These are phyloP conservation scores for Crematogaster levior DNA, from an alignment of 2,888 invertebrate species.

Conservation along the genomic window DNA sequence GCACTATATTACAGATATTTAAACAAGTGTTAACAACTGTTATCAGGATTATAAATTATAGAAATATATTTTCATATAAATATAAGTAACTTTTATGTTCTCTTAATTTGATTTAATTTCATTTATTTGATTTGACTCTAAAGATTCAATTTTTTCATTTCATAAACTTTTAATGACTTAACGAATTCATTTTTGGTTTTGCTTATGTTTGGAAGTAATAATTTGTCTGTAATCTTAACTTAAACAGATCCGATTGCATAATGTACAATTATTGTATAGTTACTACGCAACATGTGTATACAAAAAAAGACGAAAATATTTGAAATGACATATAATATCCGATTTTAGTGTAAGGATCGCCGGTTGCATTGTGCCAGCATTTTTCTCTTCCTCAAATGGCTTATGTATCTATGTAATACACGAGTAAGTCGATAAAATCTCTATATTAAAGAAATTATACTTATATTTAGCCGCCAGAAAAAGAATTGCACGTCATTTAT, in stretches of 20 bases:
- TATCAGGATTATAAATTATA: background rate
- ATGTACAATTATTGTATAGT: conserved; percentile 38
- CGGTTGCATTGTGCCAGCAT: conserved; percentile 38
- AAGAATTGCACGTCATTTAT: background rate
- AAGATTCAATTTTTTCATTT: background rate
- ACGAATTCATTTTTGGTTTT: background rate
- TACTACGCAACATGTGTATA: background rate
- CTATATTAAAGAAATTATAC: background rate
- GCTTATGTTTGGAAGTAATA: background rate
- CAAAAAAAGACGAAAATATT: conserved; percentile 11
- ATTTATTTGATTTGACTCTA: background rate
- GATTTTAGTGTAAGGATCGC: conserved; percentile 37
- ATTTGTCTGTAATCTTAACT: conserved; percentile 9
- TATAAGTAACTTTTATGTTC: background rate
- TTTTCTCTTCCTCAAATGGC: conserved; percentile 27
- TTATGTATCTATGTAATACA: conserved; percentile 36
- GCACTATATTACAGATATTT: conserved; percentile 29
- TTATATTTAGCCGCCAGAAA: background rate
- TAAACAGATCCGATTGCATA: conserved; percentile 19
- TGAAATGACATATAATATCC: conserved; percentile 14
- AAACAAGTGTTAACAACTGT: background rate
- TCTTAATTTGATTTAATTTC: conserved; percentile 7
- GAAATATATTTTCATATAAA: background rate
- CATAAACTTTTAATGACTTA: background rate
- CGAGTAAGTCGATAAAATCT: conserved; percentile 10